A percentile compares a stretch with the other conserved stretches of the same genome.
Conservation (phyloP, 2,113 vertebrate species). For the Brachypteracias leptosomus region DNA sequence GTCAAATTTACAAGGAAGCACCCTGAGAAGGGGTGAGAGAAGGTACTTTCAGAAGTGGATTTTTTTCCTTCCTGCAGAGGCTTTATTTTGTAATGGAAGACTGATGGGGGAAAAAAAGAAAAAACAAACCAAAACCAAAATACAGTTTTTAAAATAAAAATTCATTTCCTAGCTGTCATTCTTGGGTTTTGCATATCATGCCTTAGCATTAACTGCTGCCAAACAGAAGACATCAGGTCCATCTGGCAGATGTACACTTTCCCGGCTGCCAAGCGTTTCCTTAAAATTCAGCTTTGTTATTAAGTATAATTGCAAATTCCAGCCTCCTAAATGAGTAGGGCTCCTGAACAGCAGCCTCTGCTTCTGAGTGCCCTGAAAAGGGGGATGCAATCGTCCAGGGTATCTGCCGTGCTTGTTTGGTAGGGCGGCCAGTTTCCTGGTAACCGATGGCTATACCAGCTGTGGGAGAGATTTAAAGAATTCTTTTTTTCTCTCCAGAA, state of each 20-base stretch:
- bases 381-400: not conserved
- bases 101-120: not conserved
- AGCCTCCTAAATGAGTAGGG: not conserved
- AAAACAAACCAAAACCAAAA: not conserved
- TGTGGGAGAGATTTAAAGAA: not conserved
- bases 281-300: constrained; percentile 1
- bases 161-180: not conserved
- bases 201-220: constrained; percentile 3
- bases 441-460: not conserved
- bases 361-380: not conserved
- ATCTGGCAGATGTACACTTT: constrained; percentile 31
- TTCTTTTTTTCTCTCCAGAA: not conserved
- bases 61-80: not conserved
- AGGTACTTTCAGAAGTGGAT: not conserved
- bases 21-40: not conserved
- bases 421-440: not conserved
- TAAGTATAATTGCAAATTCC: constrained; percentile 41
- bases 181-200: not conserved
- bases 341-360: not conserved
- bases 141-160: not conserved
- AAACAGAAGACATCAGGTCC: constrained; percentile 24
- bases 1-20: not conserved
- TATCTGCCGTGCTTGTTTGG: not conserved
- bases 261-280: not conserved
- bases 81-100: not conserved